Percentiles rank a stretch among this genome's conserved stretches.
phyloP scores from a whole-genome alignment of 2,888 invertebrate species.

The Parascotia fuliginaria region DNA sequence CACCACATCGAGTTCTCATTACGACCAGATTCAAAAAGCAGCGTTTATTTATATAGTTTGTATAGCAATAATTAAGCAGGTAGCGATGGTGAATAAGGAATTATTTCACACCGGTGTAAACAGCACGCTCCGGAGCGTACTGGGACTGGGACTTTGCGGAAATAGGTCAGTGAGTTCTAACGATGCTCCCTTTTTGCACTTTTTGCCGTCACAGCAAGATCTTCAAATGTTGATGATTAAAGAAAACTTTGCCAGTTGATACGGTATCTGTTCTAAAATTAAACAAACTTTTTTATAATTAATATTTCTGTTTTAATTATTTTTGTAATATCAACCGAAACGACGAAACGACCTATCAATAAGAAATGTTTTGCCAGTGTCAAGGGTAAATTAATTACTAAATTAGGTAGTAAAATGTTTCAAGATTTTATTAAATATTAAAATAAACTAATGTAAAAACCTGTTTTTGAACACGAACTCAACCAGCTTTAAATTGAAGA shows the following conservation, averaged over 20 bases:
- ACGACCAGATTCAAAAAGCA: constrained; percentile 1
- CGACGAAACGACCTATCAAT: no score
- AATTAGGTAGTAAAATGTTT: no score
- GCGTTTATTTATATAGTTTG: constrained; percentile 6
- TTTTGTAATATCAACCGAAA: no score
- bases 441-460: no score
- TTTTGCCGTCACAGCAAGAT: constrained; percentile 40
- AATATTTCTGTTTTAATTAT: no score
- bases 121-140: constrained; percentile 17
- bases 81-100: constrained; percentile 19
- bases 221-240: constrained; percentile 27
- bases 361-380: no score
- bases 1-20: constrained; percentile 10
- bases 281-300: not conserved
- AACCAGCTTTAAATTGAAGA: no score
- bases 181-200: constrained; percentile 63
- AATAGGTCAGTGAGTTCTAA: constrained; percentile 67
- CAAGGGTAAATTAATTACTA: no score
- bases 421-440: no score
- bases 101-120: constrained; percentile 25
- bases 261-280: constrained; percentile 15
- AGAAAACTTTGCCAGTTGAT: constrained; percentile 37
- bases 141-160: constrained; percentile 43
- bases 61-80: constrained; percentile 21
- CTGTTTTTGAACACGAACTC: no score